Percentiles rank a stretch among this genome's conserved stretches.
phyloP scores from a whole-genome alignment of 2,888 invertebrate species.

The Linnaemya tessellans region DNA sequence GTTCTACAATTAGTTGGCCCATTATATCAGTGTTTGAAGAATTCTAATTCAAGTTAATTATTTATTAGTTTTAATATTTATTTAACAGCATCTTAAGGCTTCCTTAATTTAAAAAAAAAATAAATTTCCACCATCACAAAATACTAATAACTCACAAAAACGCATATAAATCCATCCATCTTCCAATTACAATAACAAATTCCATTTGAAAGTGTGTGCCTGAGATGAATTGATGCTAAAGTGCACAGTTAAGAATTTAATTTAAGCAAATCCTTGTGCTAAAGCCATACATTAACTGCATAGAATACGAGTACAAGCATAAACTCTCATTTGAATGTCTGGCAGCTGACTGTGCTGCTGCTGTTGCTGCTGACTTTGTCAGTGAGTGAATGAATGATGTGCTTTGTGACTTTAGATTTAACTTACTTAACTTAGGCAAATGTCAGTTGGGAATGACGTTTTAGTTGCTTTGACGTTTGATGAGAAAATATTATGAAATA shows the following conservation, averaged over 20 bases:
- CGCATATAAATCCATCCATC: not conserved
- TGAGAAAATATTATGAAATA: not conserved
- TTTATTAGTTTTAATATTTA: no score
- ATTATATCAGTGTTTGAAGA: no score
- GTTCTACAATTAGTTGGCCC: no score
- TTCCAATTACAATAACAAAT: not conserved
- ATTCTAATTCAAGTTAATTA: no score
- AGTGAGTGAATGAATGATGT: conserved; percentile 46
- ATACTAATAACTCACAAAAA: no score
- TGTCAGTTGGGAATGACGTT: conserved; percentile 45
- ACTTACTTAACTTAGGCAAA: conserved; percentile 46
- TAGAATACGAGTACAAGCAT: not conserved
- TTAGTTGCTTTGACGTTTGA: conserved; percentile 36
- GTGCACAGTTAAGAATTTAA: conserved; percentile 63
- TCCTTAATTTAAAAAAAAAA: no score
- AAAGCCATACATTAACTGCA: conserved; percentile 27
- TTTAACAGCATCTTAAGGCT: no score
- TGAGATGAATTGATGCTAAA: conserved; percentile 64
- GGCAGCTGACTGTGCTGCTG: conserved; percentile 12
- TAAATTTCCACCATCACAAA: no score
- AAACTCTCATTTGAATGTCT: conserved; percentile 26
- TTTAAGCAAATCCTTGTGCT: conserved; percentile 58
- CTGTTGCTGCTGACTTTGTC: conserved; percentile 11
- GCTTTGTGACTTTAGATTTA: conserved; percentile 44
- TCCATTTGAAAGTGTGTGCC: conserved; percentile 39